Evolutionary conservation across 1,140 invertebrate species (phyloP).

Genomic region (Camponotus vicinus): DNA sequence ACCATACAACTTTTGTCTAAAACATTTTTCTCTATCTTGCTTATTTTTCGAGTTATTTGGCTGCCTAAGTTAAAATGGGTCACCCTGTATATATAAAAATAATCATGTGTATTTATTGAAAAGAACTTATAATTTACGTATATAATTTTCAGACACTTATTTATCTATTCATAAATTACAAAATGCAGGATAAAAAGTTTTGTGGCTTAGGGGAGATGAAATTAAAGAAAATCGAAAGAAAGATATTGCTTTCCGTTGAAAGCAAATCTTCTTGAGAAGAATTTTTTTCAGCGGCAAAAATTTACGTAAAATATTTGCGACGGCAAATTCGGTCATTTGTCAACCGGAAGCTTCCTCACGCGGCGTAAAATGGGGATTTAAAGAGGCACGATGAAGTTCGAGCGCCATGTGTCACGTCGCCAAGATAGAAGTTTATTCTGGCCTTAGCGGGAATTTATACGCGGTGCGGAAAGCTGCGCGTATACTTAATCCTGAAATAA

Average conservation of each 20-base stretch:
- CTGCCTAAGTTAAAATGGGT: too few relatives aligned
- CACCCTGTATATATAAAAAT: background rate
- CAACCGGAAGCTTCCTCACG: constrained; percentile 19
- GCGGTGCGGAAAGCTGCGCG: background rate
- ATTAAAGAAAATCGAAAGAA: background rate
- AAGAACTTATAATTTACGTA: background rate
- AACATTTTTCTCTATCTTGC: too few relatives aligned
- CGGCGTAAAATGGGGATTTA: constrained; percentile 44
- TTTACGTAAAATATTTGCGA: constrained; percentile 47
- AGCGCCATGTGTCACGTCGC: background rate
- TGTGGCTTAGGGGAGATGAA: background rate
- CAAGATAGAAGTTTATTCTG: constrained; percentile 50
- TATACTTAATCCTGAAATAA: constrained; percentile 34
- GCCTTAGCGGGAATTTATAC: constrained; percentile 22
- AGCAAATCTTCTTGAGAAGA: background rate
- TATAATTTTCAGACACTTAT: background rate
- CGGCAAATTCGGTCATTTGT: constrained; percentile 35
- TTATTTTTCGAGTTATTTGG: too few relatives aligned
- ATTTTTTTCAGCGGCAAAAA: background rate
- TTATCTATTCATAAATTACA: background rate
- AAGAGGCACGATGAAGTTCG: constrained; percentile 20
- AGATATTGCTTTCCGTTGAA: background rate
- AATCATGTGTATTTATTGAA: constrained; percentile 26
- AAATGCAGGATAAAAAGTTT: background rate
- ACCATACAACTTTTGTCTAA: too few relatives aligned